phyloP scores from a whole-genome alignment of 2,113 vertebrate species.

The Pollachius pollachius region DNA sequence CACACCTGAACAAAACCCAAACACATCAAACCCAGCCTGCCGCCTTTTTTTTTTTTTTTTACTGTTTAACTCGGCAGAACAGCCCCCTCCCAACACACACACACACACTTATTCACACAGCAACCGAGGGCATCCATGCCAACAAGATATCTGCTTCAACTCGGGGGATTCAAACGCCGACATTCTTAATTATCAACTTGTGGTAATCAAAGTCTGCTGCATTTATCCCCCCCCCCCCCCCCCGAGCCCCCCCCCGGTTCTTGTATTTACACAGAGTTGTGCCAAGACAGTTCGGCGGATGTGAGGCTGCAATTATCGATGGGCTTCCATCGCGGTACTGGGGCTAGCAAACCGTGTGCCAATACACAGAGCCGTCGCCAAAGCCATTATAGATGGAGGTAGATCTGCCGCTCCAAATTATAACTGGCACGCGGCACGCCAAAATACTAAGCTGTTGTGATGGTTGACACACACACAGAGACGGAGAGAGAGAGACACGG shows the following conservation, averaged over 20 bases:
- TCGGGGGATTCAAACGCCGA: slow-evolving; percentile 60
- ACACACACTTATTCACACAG: slow-evolving; percentile 22
- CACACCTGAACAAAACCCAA: slow-evolving; percentile 17
- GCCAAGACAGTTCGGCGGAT: slow-evolving; percentile 68
- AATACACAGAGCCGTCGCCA: slow-evolving; percentile 58
- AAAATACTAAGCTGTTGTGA: slow-evolving; percentile 37
- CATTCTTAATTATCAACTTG: slow-evolving; percentile 71
- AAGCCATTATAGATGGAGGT: slow-evolving; percentile 63
- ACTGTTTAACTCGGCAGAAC: slow-evolving; percentile 33
- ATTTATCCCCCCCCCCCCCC: slow-evolving; percentile 62
- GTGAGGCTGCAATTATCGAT: slow-evolving; percentile 68
- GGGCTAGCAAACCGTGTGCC: slow-evolving; percentile 58
- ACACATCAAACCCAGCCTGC: slow-evolving; percentile 18
- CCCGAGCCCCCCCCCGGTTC: not conserved
- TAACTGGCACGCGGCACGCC: slow-evolving; percentile 47
- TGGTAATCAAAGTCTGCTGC: slow-evolving; percentile 71
- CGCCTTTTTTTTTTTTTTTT: slow-evolving; percentile 11
- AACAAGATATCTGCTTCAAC: slow-evolving; percentile 65
- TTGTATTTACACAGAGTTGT: slow-evolving; percentile 67
- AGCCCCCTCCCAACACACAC: no score
- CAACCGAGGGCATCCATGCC: slow-evolving; percentile 55
- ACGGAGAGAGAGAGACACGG: no score
- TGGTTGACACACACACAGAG: slow-evolving; percentile 8
- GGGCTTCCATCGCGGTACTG: slow-evolving; percentile 64
- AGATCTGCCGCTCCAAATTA: slow-evolving; percentile 64